These are phyloP conservation scores for Cichladusa arquata DNA, from an alignment of 2,113 vertebrate species.

Conservation along the genomic window DNA sequence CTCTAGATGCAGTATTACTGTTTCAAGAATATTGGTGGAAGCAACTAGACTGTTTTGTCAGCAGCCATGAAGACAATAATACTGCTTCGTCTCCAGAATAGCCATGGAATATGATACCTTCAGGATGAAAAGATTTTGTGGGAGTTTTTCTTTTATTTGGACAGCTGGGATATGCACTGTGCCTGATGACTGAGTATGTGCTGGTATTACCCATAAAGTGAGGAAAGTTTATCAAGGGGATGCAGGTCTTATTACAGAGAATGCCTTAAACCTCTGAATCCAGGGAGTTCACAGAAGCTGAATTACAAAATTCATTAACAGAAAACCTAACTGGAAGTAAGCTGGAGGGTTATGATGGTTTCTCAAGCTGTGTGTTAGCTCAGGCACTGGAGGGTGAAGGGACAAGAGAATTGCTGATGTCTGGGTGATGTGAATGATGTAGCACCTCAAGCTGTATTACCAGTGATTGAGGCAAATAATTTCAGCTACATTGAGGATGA, in stretches of 20 bases:
- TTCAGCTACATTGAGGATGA: background rate
- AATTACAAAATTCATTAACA: background rate
- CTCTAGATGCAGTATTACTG: background rate
- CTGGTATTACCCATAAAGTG: fast-evolving
- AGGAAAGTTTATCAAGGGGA: background rate
- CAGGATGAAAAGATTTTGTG: background rate
- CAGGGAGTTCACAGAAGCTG: background rate
- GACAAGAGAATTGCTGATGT: background rate
- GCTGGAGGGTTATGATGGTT: background rate
- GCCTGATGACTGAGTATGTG: background rate
- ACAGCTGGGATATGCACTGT: background rate
- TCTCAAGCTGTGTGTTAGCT: background rate
- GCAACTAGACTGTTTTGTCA: background rate
- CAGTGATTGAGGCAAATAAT: background rate
- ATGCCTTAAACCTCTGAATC: background rate
- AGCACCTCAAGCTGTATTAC: background rate
- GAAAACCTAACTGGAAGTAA: background rate
- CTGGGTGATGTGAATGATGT: background rate
- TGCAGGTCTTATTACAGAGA: background rate
- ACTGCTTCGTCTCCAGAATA: background rate
- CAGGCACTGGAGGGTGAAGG: background rate
- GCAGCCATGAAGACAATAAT: too few relatives aligned
- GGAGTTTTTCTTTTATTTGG: background rate
- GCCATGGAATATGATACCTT: background rate
- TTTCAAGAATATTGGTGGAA: background rate